These are phyloP conservation scores for Melanotaenia boesemani DNA, from an alignment of 2,797 vertebrate genomes.

Conservation along the genomic window DNA sequence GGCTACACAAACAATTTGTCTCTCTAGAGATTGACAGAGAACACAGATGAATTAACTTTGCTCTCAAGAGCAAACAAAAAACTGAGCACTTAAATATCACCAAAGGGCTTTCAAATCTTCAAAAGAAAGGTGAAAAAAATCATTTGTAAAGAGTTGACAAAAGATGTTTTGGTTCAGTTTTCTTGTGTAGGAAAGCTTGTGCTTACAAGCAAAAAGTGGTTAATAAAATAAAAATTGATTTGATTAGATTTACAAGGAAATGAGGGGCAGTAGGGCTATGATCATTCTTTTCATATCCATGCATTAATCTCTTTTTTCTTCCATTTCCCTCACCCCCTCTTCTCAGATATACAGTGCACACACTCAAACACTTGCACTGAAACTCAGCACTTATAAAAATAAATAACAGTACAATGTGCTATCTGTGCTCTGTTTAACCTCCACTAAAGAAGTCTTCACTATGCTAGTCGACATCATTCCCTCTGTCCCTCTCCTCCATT, in stretches of 20 bases:
- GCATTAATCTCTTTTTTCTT: slow-evolving; percentile 45
- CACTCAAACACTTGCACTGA: slow-evolving; percentile 49
- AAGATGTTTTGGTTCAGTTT: slow-evolving; percentile 24
- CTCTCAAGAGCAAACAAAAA: slow-evolving; percentile 24
- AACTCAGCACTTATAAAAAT: slow-evolving; percentile 76
- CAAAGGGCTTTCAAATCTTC: slow-evolving; percentile 3
- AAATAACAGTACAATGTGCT: slow-evolving; percentile 76
- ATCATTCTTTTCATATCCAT: slow-evolving; percentile 54
- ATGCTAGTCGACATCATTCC: slow-evolving; percentile 51
- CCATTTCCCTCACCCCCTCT: slow-evolving; percentile 21
- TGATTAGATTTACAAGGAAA: slow-evolving; percentile 14
- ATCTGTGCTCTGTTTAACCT: slow-evolving; percentile 72
- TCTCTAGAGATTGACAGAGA: slow-evolving; percentile 12
- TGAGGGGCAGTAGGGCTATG: slow-evolving; percentile 22
- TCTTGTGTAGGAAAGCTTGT: slow-evolving; percentile 28
- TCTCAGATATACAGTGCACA: slow-evolving; percentile 44
- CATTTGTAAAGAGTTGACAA: slow-evolving; percentile 14
- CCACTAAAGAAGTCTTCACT: slow-evolving; percentile 50
- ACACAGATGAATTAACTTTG: slow-evolving; percentile 30
- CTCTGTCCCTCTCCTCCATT: slow-evolving; percentile 70
- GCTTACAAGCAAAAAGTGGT: neutral
- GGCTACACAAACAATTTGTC: neutral
- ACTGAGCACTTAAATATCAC: slow-evolving; percentile 22
- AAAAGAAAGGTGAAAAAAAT: slow-evolving; percentile 22
- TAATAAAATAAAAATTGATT: too few species aligned